These are phyloP conservation scores for Hystrix brachyura DNA, from an alignment of 2,113 vertebrate genomes.

Conservation along the genomic window DNA sequence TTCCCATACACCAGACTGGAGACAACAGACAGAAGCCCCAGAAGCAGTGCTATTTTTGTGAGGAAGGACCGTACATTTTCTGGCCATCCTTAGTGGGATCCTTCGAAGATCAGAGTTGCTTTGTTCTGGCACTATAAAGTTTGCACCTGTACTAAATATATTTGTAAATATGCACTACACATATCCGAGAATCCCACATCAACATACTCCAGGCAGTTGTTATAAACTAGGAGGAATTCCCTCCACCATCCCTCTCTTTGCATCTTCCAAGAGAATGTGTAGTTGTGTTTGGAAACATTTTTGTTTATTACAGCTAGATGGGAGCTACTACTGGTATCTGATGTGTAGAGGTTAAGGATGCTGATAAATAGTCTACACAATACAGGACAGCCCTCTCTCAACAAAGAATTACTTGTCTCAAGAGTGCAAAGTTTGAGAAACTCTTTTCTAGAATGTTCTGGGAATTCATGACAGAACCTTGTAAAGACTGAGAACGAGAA, in stretches of 20 bases:
- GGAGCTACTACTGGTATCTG: neutral
- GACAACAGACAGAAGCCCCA: neutral
- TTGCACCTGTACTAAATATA: neutral
- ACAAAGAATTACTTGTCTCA: neutral
- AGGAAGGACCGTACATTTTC: neutral
- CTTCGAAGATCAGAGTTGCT: neutral
- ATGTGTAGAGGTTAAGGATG: neutral
- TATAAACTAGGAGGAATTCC: neutral
- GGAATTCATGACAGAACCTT: neutral
- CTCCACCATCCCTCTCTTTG: neutral
- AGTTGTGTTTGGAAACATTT: neutral
- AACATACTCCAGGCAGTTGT: neutral
- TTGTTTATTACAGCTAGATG: neutral
- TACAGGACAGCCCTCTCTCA: neutral
- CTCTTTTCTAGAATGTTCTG: neutral
- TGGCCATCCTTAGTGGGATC: neutral
- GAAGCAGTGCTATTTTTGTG: neutral
- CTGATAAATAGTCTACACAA: neutral
- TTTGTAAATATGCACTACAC: neutral
- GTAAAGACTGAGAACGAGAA: neutral
- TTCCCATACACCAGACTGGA: neutral
- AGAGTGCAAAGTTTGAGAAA: neutral
- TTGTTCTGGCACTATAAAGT: neutral
- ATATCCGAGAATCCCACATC: neutral
- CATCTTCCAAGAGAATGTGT: neutral